Evolutionary conservation across 2,888 invertebrate species (phyloP), one percentile per base, ranked within the genome.

Genomic region (Scaptomyza caliginosa): DNA sequence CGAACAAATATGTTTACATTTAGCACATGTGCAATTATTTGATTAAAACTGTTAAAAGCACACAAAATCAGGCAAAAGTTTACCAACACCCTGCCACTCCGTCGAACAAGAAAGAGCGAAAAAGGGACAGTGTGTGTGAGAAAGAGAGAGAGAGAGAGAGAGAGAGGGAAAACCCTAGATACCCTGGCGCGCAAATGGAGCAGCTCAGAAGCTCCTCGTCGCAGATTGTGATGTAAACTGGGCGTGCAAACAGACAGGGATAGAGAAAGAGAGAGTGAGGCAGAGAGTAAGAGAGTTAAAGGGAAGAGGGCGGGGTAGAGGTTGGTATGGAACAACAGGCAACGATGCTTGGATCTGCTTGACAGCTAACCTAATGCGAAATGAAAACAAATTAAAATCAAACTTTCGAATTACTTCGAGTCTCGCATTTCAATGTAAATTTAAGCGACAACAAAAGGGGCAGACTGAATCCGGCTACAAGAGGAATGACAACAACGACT

Each of bases 21-120:
- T 88, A 90, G 88, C 90, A 90, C 90, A 89, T 89, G 89, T 88
- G 89, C 89, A 89, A 90, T 89, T 89, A 89, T 89, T 89, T 89
- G 89, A 89, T 89, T 90, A 88, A 84, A 90, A 90, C 89, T 89
- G 89, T 86, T 88, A 88, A 89, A 87, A 88, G 82, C 81, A 87
- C 88, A 89, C 88, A 88, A 88, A 88, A 88, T 86, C 89, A 88
- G 79, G 77, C 86, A 86, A 86, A 87, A 84, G 83, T 83, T 87
- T 77, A 73, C 77, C 77, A 75, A 83, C 81, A 81, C 75, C 77
- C 80, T 58, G 38, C 39, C 10, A 48, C n/a, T 23, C 21, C 38
- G 19, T 13, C 30, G n/a, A n/a, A 11, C 43, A 11, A 34, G 34
- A 17, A 16, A 54, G 32, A 39, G 26, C 5, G 5, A 11, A 2